phyloP scores from a whole-genome alignment of 1,140 invertebrate genomes.

The Campoletis sonorensis region DNA sequence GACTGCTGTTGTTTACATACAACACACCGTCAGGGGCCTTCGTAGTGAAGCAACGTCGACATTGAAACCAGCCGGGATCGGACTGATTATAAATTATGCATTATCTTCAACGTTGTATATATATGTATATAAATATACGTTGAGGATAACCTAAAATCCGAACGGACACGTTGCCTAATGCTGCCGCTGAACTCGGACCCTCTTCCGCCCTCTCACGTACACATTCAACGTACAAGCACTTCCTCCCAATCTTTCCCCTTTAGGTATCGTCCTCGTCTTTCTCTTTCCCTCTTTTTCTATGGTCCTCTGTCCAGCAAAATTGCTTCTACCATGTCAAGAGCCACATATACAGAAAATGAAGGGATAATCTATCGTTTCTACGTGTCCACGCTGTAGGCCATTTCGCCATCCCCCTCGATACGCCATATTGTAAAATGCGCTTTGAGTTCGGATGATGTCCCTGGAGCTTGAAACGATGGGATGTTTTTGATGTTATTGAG shows the following conservation, averaged over 20 bases:
- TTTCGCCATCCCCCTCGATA: constrained; percentile 20
- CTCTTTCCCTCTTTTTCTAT: constrained; percentile 29
- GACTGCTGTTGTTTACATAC: neutral
- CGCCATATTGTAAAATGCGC: constrained; percentile 24
- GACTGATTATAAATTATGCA: constrained; percentile 78
- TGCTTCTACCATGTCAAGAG: neutral
- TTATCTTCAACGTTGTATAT: constrained; percentile 67
- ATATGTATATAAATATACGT: constrained; percentile 62
- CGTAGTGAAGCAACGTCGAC: constrained; percentile 22
- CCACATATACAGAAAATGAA: constrained; percentile 10
- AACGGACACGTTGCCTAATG: constrained; percentile 46
- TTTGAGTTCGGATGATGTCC: neutral
- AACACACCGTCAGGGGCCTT: constrained; percentile 48
- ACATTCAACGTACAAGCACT: constrained; percentile 29
- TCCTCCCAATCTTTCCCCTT: constrained; percentile 34
- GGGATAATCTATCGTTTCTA: constrained; percentile 48
- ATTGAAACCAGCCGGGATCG: constrained; percentile 60
- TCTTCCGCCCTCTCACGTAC: constrained; percentile 8
- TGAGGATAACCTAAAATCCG: constrained; percentile 56
- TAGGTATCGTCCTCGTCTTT: constrained; percentile 7
- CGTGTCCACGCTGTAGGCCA: constrained; percentile 37
- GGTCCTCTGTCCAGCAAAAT: neutral
- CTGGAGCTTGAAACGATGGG: neutral
- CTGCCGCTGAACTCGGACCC: neutral
- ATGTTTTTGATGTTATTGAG: neutral